These are phyloP conservation scores for Marronus borbonicus DNA, from an alignment of 2,888 invertebrate genomes.

Conservation along the genomic window DNA sequence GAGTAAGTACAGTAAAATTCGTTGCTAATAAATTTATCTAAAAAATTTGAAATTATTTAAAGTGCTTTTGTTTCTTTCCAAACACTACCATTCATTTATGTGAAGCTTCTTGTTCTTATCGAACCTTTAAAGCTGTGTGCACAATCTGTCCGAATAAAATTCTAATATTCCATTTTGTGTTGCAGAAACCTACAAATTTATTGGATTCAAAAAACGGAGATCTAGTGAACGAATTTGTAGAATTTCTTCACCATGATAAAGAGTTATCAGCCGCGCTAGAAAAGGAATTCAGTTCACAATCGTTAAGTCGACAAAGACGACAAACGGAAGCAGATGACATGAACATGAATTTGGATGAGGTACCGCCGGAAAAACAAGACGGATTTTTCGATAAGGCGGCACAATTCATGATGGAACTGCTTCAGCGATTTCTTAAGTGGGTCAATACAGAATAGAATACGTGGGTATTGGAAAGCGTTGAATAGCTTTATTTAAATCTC, in stretches of 20 bases:
- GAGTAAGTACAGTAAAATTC: slow-evolving; percentile 1
- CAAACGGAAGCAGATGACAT: slow-evolving; percentile 53
- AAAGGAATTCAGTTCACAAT: slow-evolving; percentile 33
- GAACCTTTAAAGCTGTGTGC: too few species aligned
- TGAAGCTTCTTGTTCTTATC: too few species aligned
- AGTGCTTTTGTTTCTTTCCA: too few species aligned
- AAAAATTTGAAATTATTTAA: too few species aligned
- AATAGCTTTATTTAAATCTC: not conserved
- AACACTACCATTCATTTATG: too few species aligned
- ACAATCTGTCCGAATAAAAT: not conserved
- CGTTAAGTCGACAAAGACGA: slow-evolving; percentile 54
- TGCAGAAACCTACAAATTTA: slow-evolving; percentile 38
- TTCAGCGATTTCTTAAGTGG: slow-evolving; percentile 70
- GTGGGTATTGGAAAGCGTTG: slow-evolving; percentile 14
- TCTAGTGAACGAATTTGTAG: slow-evolving; percentile 62
- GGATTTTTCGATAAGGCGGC: slow-evolving; percentile 69
- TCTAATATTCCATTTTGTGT: not conserved
- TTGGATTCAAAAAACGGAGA: slow-evolving; percentile 55
- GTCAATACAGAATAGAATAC: slow-evolving; percentile 65
- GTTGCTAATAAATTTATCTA: too few species aligned
- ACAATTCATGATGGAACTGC: slow-evolving; percentile 68
- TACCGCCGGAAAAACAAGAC: slow-evolving; percentile 54
- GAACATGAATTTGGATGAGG: slow-evolving; percentile 52
- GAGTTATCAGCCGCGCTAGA: slow-evolving; percentile 56
- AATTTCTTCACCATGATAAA: slow-evolving; percentile 66